phyloP scores from a whole-genome alignment of 2,888 invertebrate genomes.

The Orthosia gracilis region DNA sequence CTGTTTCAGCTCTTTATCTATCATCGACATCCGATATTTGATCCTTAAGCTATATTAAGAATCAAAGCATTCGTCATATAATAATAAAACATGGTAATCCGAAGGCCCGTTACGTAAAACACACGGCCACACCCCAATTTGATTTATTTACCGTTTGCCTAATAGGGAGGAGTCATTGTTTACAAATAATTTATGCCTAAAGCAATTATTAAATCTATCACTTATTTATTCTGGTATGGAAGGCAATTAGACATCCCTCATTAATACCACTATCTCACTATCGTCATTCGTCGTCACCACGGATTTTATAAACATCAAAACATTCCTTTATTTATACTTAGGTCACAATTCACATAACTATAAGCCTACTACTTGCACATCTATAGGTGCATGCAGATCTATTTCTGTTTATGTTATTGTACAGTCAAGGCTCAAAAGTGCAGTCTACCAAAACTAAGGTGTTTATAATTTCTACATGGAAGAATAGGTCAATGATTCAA shows the following conservation, averaged over 20 bases:
- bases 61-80: no score
- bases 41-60: no score
- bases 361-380: background rate
- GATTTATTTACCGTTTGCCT: no score
- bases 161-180: background rate
- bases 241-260: slow-evolving; percentile 54
- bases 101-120: no score
- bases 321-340: slow-evolving; percentile 58
- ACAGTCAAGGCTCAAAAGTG: no score
- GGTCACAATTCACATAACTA: background rate
- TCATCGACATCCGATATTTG: no score
- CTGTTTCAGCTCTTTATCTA: no score
- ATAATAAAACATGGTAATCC: no score
- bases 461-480: no score
- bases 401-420: background rate
- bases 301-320: slow-evolving; percentile 58
- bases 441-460: no score
- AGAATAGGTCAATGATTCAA: no score
- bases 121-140: no score
- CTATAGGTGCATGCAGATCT: background rate
- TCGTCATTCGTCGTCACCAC: slow-evolving; percentile 51
- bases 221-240: slow-evolving; percentile 22
- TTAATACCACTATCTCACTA: slow-evolving; percentile 42
- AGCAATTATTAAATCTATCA: slow-evolving; percentile 10
- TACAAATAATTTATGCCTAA: background rate